These are phyloP conservation scores for Dermatophagoides farinae DNA, from an alignment of 1,140 invertebrate species.

Conservation along the genomic window DNA sequence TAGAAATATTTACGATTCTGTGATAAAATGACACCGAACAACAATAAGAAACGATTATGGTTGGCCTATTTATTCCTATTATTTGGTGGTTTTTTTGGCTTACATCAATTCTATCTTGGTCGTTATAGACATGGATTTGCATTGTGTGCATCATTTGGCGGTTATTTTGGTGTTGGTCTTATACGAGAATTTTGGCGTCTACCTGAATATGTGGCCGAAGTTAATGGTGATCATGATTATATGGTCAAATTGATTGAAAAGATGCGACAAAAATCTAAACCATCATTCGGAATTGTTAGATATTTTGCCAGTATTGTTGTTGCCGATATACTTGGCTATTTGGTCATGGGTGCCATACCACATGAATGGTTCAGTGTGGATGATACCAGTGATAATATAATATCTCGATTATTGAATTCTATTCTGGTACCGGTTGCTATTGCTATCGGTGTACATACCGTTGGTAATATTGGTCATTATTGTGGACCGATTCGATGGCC, in stretches of 20 bases:
- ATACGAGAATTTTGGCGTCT: slow-evolving; percentile 62
- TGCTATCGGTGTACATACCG: slow-evolving; percentile 58
- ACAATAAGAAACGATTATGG: slow-evolving; percentile 38
- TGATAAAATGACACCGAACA: background rate
- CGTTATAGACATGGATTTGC: slow-evolving; percentile 74
- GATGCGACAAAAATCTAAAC: slow-evolving; percentile 42
- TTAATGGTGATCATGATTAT: slow-evolving; percentile 53
- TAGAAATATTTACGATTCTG: no score
- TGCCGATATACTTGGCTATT: slow-evolving; percentile 53
- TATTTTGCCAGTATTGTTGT: slow-evolving; percentile 54
- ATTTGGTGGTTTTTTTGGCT: slow-evolving; percentile 58
- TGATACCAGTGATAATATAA: slow-evolving; percentile 32
- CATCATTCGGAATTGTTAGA: slow-evolving; percentile 50
- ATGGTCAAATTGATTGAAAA: slow-evolving; percentile 40
- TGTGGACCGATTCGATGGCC: slow-evolving; percentile 43
- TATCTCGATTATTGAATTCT: slow-evolving; percentile 40
- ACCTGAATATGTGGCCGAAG: slow-evolving; percentile 63
- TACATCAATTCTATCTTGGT: slow-evolving; percentile 74
- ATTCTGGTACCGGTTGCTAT: slow-evolving; percentile 46
- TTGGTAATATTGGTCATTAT: slow-evolving; percentile 70
- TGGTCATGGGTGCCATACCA: slow-evolving; percentile 52
- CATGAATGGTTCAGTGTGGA: slow-evolving; percentile 24
- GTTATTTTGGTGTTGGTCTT: slow-evolving; percentile 66
- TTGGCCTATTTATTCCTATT: slow-evolving; percentile 62
- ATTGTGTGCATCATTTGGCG: slow-evolving; percentile 63